Evolutionary conservation across 2,797 vertebrate species (phyloP).

Genomic region (Acridotheres tristis): DNA sequence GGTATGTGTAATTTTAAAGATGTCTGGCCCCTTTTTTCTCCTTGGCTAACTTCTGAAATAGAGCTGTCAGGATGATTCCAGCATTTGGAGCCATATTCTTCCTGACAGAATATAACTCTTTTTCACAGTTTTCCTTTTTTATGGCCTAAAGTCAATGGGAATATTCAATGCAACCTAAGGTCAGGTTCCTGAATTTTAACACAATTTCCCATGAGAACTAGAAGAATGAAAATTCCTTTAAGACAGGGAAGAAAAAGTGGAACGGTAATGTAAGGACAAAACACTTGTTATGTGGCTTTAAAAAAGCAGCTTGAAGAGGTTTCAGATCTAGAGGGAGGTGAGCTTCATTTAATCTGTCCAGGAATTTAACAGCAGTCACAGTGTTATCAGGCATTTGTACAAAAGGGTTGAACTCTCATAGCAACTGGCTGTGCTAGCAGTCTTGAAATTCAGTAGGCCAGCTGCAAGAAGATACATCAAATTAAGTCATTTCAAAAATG

Average conservation of each 20-base stretch:
- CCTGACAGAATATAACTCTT: slow-evolving; percentile 65
- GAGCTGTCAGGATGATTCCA: slow-evolving; percentile 68
- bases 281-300: slow-evolving; percentile 23
- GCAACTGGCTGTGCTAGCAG: background rate
- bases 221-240: slow-evolving; percentile 44
- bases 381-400: background rate
- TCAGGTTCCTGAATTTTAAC: slow-evolving; percentile 62
- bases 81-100: slow-evolving; percentile 51
- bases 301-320: background rate
- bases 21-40: slow-evolving; percentile 62
- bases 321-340: background rate
- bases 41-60: slow-evolving; percentile 66
- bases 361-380: background rate
- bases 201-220: slow-evolving; percentile 46
- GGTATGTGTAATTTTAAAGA: slow-evolving; percentile 50
- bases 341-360: slow-evolving; percentile 21
- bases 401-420: background rate
- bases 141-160: slow-evolving; percentile 57
- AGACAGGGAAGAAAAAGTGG: slow-evolving; percentile 5
- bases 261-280: background rate
- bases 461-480: background rate
- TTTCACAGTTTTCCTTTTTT: slow-evolving; percentile 61
- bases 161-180: slow-evolving; percentile 58
- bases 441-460: background rate
- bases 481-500: background rate